Base-by-base conservation (phyloP, 2,888 invertebrate genomes). In the Cheilosia grossa region DNA sequence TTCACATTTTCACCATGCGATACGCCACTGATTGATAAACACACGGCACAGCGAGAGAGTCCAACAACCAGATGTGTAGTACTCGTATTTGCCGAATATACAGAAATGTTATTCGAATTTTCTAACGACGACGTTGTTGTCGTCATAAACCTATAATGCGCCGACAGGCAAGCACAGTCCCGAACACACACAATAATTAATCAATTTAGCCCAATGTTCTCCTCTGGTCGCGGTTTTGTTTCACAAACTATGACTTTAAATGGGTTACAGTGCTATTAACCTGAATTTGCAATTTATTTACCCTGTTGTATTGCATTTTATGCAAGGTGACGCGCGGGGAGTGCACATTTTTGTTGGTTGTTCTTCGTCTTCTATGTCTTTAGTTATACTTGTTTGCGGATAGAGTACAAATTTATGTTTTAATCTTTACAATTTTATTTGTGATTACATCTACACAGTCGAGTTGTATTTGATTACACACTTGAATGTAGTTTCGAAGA, bases 241-340 rank as follows among this genome's bases (percentile, higher is more conserved):
- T 70, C 49, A 80, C 66, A 75, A 75, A 72, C 70, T 75, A 53
- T 80, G 59, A 70, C 37, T 77, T 77, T 56, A 85, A 85, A 85
- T 85, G 30, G 85, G 85, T 85, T 81, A 85, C 72, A 75, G 66
- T 56, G 67, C 81, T 81, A 85, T 80, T 85, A 85, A 81, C 80
- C 75, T 75, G 81, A 85, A 85, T 81, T 81, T 66, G 74, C 79
- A 74, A 70, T 74, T 64, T 74, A 74, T 83, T 69, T 70, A 83
- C 64, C 75, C 67, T 74, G 17, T 58, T 64, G 33, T 70, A 49
- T 63, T 69, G 79, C 69, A 17, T 58, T 64, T 73, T 79, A 6
- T 61, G 54, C 78, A 78, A 77, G 70, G 70, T 66, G 66, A 66
- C 42, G 27, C 33, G n/a, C 42, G 56, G 37, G 49, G 9, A 47